These are phyloP conservation scores for Pangasius macronema DNA, from an alignment of 2,797 vertebrate genomes.

Conservation along the genomic window DNA sequence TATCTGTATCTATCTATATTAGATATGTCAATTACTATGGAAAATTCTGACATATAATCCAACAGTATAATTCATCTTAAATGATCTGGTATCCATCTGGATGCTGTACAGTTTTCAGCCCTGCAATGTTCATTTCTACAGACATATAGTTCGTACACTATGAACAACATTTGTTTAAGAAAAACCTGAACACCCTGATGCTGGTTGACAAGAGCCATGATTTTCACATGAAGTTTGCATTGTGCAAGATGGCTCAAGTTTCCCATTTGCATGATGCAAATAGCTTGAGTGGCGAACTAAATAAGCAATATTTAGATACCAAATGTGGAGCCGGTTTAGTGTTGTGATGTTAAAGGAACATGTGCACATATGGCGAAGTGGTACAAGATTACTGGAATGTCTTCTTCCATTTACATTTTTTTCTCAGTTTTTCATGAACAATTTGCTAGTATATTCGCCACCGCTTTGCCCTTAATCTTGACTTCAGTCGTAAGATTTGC, in stretches of 20 bases:
- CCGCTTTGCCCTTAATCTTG: neutral
- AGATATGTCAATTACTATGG: no score
- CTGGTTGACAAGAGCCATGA: neutral
- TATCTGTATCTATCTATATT: no score
- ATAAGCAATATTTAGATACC: neutral
- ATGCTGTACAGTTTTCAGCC: neutral
- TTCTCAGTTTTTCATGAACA: neutral
- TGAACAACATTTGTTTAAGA: neutral
- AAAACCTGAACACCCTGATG: neutral
- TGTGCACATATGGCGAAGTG: neutral
- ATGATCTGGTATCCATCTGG: neutral
- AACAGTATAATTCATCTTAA: neutral
- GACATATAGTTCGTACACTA: neutral
- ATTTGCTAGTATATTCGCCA: neutral
- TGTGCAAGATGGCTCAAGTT: neutral
- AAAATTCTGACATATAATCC: neutral
- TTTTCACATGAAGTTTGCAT: neutral
- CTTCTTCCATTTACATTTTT: neutral
- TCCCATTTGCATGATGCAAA: neutral
- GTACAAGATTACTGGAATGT: neutral
- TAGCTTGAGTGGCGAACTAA: neutral
- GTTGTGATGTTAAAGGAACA: neutral
- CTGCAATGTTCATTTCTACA: neutral
- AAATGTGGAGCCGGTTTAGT: neutral
- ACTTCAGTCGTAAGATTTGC: neutral